Percentiles rank a stretch among this genome's conserved stretches.
Evolutionary conservation across 2,888 invertebrate genomes (phyloP).

Genomic region (Leptarthrus brevirostris): DNA sequence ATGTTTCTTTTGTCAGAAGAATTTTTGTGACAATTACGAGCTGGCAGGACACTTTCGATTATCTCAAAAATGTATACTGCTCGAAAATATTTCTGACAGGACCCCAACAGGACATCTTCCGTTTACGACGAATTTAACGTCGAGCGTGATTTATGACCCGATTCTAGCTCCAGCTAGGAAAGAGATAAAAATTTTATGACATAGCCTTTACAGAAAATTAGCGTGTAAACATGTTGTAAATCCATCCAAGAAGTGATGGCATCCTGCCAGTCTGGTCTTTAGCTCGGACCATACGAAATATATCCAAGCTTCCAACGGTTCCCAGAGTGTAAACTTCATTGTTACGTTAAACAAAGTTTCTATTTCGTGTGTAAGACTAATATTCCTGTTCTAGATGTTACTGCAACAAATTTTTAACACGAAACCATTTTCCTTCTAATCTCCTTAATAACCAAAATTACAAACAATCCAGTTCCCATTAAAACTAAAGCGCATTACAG

Average conservation of each 20-base stretch:
- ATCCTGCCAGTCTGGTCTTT: background rate
- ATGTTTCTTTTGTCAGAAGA: background rate
- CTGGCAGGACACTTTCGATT: constrained; percentile 9
- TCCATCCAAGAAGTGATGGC: background rate
- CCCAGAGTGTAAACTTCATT: too few relatives aligned
- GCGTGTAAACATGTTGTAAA: constrained; percentile 52
- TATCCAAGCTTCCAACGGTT: too few relatives aligned
- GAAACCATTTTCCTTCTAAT: background rate
- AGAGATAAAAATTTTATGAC: constrained; percentile 49
- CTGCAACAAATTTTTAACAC: too few relatives aligned
- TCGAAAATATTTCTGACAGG: background rate
- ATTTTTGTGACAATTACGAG: background rate
- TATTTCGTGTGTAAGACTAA: too few relatives aligned
- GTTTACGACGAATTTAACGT: background rate
- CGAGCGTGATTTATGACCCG: constrained; percentile 10
- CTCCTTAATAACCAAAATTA: background rate
- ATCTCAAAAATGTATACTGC: background rate
- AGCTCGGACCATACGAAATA: too few relatives aligned
- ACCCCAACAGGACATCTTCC: constrained; percentile 24
- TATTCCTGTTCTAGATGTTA: too few relatives aligned
- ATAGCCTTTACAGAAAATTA: constrained; percentile 50
- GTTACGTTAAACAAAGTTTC: too few relatives aligned
- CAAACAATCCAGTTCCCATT: background rate
- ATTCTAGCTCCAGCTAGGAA: background rate
- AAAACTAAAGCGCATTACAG: background rate